phyloP scores from a whole-genome alignment of 2,888 invertebrate genomes.

The Prosapia bicincta region DNA sequence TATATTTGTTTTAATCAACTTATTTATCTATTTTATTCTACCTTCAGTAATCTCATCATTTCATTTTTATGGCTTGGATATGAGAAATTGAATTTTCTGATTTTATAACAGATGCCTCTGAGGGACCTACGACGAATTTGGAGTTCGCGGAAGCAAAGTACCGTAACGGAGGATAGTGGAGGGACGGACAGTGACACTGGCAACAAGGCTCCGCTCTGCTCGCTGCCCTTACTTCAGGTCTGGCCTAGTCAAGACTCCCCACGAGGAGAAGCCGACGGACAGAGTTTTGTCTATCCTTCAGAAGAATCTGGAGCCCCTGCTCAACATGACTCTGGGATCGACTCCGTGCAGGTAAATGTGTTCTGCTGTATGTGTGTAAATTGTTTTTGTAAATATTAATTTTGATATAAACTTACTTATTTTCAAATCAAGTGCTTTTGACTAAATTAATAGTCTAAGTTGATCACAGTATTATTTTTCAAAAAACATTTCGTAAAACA shows the following conservation, averaged over 20 bases:
- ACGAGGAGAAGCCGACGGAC: slow-evolving; percentile 58
- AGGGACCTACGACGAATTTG: slow-evolving; percentile 48
- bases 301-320: slow-evolving; percentile 40
- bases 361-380: too few species aligned
- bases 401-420: too few species aligned
- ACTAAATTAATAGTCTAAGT: too few species aligned
- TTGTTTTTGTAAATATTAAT: too few species aligned
- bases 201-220: slow-evolving; percentile 35
- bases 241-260: slow-evolving; percentile 71
- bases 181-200: slow-evolving; percentile 31
- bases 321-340: slow-evolving; percentile 62
- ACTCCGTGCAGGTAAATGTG: slow-evolving; percentile 69
- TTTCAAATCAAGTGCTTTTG: too few species aligned
- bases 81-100: too few species aligned
- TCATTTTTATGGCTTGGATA: too few species aligned
- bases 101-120: slow-evolving; percentile 46
- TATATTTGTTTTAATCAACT: too few species aligned
- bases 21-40: too few species aligned
- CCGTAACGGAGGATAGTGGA: slow-evolving; percentile 39
- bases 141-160: slow-evolving; percentile 36
- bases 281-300: slow-evolving; percentile 64
- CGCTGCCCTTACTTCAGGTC: slow-evolving; percentile 53
- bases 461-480: too few species aligned
- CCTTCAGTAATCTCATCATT: too few species aligned
- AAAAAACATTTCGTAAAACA: too few species aligned